Evolutionary conservation across 2,888 invertebrate species (phyloP).

Genomic region (Periphyllus acericola): DNA sequence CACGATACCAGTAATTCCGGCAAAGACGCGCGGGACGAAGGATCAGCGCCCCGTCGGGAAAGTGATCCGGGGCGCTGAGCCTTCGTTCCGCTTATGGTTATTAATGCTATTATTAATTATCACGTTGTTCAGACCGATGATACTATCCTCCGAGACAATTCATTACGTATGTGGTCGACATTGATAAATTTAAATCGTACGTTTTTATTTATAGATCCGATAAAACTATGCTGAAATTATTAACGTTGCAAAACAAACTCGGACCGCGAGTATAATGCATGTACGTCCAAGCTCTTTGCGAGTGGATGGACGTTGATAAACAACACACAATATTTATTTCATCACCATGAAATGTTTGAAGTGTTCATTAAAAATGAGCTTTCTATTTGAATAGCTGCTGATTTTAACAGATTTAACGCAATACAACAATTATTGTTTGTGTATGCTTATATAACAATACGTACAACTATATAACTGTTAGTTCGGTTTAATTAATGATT

Average conservation of each 20-base stretch:
- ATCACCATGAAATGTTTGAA: not conserved
- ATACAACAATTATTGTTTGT: too few relatives aligned
- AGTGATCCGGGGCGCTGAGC: not conserved
- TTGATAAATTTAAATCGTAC: not conserved
- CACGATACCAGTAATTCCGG: conserved; percentile 7
- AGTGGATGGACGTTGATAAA: not conserved
- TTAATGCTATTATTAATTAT: not conserved
- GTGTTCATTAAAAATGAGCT: not conserved
- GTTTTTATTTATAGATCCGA: not conserved
- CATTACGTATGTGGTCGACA: not conserved
- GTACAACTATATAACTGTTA: too few relatives aligned
- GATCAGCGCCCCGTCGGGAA: not conserved
- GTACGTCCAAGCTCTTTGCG: too few relatives aligned
- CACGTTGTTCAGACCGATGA: not conserved
- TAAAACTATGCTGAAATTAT: too few relatives aligned
- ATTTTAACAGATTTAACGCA: not conserved
- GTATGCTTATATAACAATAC: too few relatives aligned
- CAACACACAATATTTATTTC: not conserved
- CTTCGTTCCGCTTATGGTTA: not conserved
- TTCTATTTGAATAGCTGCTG: not conserved
- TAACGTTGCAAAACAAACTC: too few relatives aligned
- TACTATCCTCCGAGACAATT: not conserved
- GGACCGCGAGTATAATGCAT: too few relatives aligned
- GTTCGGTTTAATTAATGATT: too few relatives aligned
- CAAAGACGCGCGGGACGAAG: not conserved